Conservation (phyloP, 2,797 vertebrate species). For the Potorous gilbertii region DNA sequence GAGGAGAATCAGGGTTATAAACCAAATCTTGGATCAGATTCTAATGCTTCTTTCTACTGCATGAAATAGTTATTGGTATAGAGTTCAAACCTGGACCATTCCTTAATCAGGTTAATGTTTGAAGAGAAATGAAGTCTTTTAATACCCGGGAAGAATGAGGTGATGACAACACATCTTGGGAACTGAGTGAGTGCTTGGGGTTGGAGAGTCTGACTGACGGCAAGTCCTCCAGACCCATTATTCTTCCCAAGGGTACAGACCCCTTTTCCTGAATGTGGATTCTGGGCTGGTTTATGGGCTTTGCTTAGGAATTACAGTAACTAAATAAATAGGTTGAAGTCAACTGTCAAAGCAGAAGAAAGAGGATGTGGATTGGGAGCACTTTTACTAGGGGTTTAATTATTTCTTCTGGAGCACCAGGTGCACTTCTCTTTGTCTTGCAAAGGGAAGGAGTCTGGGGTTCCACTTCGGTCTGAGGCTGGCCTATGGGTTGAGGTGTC, state of each 20-base stretch:
- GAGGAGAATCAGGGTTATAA: background rate
- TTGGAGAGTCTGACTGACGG: constrained; percentile 43
- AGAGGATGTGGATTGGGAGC: constrained; percentile 93
- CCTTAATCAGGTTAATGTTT: background rate
- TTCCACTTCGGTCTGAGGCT: background rate
- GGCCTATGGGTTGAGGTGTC: background rate
- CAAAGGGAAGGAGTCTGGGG: constrained; percentile 6
- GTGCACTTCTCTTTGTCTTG: constrained; percentile 62
- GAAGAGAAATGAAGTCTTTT: background rate
- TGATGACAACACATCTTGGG: background rate
- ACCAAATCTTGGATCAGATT: background rate
- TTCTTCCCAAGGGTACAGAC: constrained; percentile 19
- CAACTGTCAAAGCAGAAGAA: constrained; percentile 77
- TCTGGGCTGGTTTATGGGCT: constrained; percentile 86
- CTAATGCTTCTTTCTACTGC: background rate
- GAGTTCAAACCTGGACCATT: background rate
- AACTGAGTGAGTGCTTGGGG: accelerated
- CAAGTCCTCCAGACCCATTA: constrained; percentile 36
- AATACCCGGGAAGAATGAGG: background rate
- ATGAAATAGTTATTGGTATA: background rate
- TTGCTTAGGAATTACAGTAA: constrained; percentile 91
- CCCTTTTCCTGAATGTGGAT: constrained; percentile 89
- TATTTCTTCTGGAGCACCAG: background rate
- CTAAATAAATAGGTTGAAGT: constrained; percentile 92
- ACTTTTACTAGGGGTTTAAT: constrained; percentile 32